Evolutionary conservation across 2,113 vertebrate genomes (phyloP), one percentile per base, ranked within the genome.

Genomic region (Panthera tigris): DNA sequence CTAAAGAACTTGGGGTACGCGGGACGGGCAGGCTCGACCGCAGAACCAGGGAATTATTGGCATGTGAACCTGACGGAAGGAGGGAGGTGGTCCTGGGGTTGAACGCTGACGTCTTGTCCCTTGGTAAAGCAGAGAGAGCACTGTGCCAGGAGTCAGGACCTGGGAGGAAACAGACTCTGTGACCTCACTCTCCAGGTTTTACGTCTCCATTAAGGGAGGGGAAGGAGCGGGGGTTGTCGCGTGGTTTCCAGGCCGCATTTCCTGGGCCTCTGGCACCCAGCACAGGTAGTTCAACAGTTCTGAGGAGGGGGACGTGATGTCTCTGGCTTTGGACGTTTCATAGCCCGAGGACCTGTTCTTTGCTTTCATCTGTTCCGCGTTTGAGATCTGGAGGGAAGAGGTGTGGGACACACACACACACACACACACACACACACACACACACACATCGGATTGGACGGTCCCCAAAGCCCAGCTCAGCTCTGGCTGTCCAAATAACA

Each of bases 31-130:
- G 18, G 45, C 27, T 73, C 61, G 5, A 9, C 48, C 6, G 0
- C 86, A 55, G 57, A 57, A 27, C 8, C 0, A 0, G 52, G 45
- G 9, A 48, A 16, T 1, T 5, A 25, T 10, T 15, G 69, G 69
- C 21, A 23, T 21, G 23, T n/a, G 33, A 74, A 13, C 48, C 82
- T 45, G 16, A 50, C 3, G 7, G 7, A 36, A n/a, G 18, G 45
- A 25, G 23, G 23, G 12, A 13, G 27, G 48, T 0, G 0, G n/a
- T 1, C 65, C 50, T 90, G n/a, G 36, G 33, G 13, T 27, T 23
- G 3, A 36, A 12, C 3, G 1, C 36, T 10, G 48, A 41, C 33
- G 73, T 69, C n/a, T 29, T 31, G 13, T 14, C 15, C 19, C 45
- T 74, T 52, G 29, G 82, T 36, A 41, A 73, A 52, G 82, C 57